Base-by-base conservation (phyloP, 2,113 vertebrate species). In the Galbula dea region DNA sequence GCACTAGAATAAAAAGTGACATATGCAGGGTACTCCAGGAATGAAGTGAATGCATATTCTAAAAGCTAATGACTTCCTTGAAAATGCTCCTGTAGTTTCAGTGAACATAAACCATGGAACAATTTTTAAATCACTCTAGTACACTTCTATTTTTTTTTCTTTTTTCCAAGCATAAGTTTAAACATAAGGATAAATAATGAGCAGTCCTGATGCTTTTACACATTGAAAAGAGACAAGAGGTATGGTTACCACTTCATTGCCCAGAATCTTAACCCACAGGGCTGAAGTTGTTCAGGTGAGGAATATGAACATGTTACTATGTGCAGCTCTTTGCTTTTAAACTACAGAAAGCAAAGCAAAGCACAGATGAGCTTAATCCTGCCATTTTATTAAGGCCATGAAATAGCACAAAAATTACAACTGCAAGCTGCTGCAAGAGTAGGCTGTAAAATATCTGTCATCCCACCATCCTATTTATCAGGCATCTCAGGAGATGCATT, bases 1-100 rank as follows among this genome's bases (percentile, higher is more conserved):
- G 37, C 37, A 73, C 51, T 39, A 72, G 37, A 96, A 90, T 80
- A 94, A 86, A 90, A 96, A 73, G 22, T 77, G 83, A 88, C 71
- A 80, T 41, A 88, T 23, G 59, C 15, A 83, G 37, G 17, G 22
- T 63, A 62, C 69, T 93, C 51, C 59, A 86, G 65, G 65, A 68
- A 71, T 17, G 10, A 77, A 77, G 34, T 55, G 55, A 83, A 32
- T 66, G 68, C 46, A 81, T 74, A 88, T 67, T 88, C 52, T n/a
- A 65, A 86, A 85, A 79, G 16, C 9, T 77, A 88, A 90, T 51
- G 10, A 76, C 46, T 81, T 84, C 30, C 36, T 59, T 74, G 37
- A 74, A 86, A 88, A 86, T 11, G 30, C 12, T 71, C 23, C 48
- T 54, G 15, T n/a, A 81, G 67, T 58, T 91, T 68, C 49, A 30